A percentile compares a stretch with the other conserved stretches of the same genome.
phyloP scores from a whole-genome alignment of 1,140 invertebrate genomes.

The Panagrolaimus sp. region DNA sequence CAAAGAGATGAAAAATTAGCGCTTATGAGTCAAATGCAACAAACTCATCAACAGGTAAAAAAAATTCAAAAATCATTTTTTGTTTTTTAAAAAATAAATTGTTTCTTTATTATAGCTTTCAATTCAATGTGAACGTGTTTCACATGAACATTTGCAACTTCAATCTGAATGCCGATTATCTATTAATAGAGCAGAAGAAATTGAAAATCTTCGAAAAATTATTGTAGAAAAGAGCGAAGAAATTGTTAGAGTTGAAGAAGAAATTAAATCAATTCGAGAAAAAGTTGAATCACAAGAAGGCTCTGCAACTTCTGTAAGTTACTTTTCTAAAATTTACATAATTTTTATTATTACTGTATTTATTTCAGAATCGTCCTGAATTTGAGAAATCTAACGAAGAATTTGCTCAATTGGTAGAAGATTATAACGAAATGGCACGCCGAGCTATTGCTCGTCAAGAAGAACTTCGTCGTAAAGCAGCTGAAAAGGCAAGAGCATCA shows the following conservation, averaged over 20 bases:
- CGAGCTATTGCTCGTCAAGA: slow-evolving; percentile 16
- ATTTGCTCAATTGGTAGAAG: slow-evolving; percentile 12
- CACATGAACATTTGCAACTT: slow-evolving; percentile 43
- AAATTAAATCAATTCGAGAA: slow-evolving; percentile 18
- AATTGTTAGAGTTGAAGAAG: slow-evolving; percentile 26
- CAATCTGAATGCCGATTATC: slow-evolving; percentile 38
- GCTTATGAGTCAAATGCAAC: slow-evolving; percentile 80
- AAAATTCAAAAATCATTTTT: neutral
- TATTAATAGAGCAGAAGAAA: slow-evolving; percentile 36
- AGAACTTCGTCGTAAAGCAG: slow-evolving; percentile 21
- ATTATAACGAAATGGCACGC: slow-evolving; percentile 23
- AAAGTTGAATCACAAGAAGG: slow-evolving; percentile 40
- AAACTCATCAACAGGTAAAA: slow-evolving; percentile 53
- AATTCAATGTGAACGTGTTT: slow-evolving; percentile 39
- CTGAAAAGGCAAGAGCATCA: slow-evolving; percentile 13
- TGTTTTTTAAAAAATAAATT: neutral
- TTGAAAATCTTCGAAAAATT: slow-evolving; percentile 24
- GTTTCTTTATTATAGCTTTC: slow-evolving; percentile 41
- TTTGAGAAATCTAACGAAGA: slow-evolving; percentile 22
- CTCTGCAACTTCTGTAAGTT: slow-evolving; percentile 35
- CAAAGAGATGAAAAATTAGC: slow-evolving; percentile 76
- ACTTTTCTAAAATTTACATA: too few relatives aligned
- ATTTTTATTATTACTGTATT: too few relatives aligned
- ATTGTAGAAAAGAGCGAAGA: slow-evolving; percentile 27
- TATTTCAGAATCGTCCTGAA: slow-evolving; percentile 28